Percentiles rank a stretch among this genome's conserved stretches.
phyloP scores from a whole-genome alignment of 2,113 vertebrate genomes.

The Cygnus atratus region DNA sequence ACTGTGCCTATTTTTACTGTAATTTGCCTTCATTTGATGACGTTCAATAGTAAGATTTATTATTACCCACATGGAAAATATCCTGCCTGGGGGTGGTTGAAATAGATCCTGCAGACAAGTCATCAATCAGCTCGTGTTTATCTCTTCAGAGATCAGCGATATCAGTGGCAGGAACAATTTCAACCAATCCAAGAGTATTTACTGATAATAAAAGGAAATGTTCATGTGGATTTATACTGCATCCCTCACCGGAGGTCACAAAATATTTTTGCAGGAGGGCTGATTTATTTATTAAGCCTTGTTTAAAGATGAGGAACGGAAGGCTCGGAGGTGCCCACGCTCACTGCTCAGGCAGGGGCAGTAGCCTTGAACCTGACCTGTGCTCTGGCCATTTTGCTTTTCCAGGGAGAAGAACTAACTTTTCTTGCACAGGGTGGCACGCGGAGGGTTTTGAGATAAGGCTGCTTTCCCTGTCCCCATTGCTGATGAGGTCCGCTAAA shows the following conservation, averaged over 20 bases:
- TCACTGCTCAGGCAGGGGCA: neutral
- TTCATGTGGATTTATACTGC: conserved; percentile 22
- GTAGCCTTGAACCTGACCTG: neutral
- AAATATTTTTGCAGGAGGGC: conserved; percentile 5
- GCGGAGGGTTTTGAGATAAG: neutral
- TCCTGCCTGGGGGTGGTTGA: conserved; percentile 62
- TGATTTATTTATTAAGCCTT: conserved; percentile 1
- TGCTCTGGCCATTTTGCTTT: neutral
- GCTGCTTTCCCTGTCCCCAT: neutral
- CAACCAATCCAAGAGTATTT: conserved; percentile 50
- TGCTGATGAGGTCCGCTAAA: conserved; percentile 3
- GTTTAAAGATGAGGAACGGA: neutral
- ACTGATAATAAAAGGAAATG: conserved; percentile 60
- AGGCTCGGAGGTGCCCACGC: neutral
- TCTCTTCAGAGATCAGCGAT: conserved; percentile 56
- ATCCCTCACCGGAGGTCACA: conserved; percentile 25
- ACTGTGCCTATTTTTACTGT: conserved; percentile 54
- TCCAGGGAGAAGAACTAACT: neutral
- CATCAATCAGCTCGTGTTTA: conserved; percentile 63
- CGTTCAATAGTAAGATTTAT: conserved; percentile 65
- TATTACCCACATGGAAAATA: conserved; percentile 63
- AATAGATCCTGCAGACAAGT: conserved; percentile 67
- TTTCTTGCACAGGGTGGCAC: neutral
- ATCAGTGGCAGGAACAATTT: conserved; percentile 60
- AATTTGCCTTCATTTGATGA: conserved; percentile 61